Evolutionary conservation across 2,797 vertebrate genomes (phyloP), one percentile per base, ranked within the genome.

Genomic region (Channallabes apus): DNA sequence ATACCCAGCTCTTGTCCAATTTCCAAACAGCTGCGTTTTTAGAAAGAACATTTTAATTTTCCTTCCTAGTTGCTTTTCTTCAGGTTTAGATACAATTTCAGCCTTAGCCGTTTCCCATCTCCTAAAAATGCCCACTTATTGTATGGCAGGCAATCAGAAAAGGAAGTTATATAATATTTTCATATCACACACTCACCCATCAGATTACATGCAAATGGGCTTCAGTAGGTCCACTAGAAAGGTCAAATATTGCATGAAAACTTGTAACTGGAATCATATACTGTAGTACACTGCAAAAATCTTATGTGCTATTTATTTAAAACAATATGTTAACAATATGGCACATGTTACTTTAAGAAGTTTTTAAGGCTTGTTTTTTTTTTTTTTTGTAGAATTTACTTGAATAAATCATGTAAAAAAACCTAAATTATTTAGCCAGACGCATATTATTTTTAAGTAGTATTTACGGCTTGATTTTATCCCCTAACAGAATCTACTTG

Each of bases 21-120:
- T 69, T 65, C 69, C 59, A 71, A 69, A 24, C 83, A 78, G 71
- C 77, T 41, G 72, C 78, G n/a, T 62, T 73, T 22, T 35, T 35
- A 41, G 22, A 68, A 72, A 38, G 54, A 78, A 75, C 46, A 27
- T 54, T 15, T 27, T 14, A 3, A 24, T 61, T 78, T 38, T 56
- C 27, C 29, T 59, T 76, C 51, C 29, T 76, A 56, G 24, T 56
- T 56, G 46, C 72, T 29, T 32, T 76, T 32, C 15, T 75, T 17
- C 22, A 5, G 46, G n/a, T 72, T 76, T 46, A n/a, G 38, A 11
- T 46, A 72, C 38, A 72, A 46, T n/a, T 72, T 46, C 24, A n/a
- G 20, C 2, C 32, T 0, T 9, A 41, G 68, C 22, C 22, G 6
- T 46, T 72, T 72, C 20, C 12, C 11, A 51, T 46, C 22, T 76